These are phyloP conservation scores for Deroptyus accipitrinus DNA, from an alignment of 2,113 vertebrate species.

Conservation along the genomic window DNA sequence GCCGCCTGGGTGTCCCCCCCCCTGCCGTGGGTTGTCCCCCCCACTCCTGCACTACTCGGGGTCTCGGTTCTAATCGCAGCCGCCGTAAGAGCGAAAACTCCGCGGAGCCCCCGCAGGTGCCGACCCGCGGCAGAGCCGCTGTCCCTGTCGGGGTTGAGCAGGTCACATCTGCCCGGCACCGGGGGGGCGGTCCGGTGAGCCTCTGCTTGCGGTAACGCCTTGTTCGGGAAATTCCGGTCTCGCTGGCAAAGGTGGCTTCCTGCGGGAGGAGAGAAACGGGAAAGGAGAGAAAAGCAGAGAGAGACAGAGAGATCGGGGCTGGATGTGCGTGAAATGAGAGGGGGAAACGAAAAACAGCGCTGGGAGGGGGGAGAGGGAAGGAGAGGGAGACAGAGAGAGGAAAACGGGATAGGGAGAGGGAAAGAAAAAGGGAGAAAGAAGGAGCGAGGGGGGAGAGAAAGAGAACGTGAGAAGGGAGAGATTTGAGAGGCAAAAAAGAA, in stretches of 20 bases:
- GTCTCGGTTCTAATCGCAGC: background rate
- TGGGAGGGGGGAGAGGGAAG: background rate
- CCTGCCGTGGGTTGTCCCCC: rapidly evolving
- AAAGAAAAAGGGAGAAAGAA: background rate
- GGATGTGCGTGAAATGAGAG: background rate
- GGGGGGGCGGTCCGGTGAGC: background rate
- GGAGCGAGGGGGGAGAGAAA: rapidly evolving
- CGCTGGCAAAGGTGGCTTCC: background rate
- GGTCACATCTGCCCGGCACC: background rate
- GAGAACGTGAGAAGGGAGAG: background rate
- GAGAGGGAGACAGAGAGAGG: background rate
- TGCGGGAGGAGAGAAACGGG: background rate
- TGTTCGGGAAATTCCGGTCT: background rate
- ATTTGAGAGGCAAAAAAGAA: background rate
- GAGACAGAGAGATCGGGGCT: background rate
- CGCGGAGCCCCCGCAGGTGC: rapidly evolving
- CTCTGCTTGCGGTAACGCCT: background rate
- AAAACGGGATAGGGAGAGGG: background rate
- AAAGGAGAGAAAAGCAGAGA: background rate
- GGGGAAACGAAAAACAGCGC: background rate
- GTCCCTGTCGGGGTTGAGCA: background rate
- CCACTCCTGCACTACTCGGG: background rate
- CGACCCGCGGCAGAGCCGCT: background rate
- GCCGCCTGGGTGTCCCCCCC: rapidly evolving
- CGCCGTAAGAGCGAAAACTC: rapidly evolving